Evolutionary conservation across 2,888 invertebrate species (phyloP).

Genomic region (Anagyrus pseudococci): DNA sequence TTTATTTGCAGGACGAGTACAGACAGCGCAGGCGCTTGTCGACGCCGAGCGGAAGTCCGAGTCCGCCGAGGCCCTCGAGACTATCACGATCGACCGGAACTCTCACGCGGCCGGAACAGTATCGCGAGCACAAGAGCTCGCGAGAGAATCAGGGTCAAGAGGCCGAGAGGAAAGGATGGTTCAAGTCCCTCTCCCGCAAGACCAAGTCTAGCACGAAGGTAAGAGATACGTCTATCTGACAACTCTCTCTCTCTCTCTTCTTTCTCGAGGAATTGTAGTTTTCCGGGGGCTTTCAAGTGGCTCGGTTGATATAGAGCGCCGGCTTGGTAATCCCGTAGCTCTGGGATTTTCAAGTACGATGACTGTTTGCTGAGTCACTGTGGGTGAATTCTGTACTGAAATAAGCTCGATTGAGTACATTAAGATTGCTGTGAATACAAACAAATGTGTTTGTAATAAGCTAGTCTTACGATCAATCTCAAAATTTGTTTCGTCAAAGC

Average conservation of each 20-base stretch:
- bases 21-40: constrained; percentile 77
- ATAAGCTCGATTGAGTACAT: too few species aligned
- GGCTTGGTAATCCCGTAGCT: too few species aligned
- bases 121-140: constrained; percentile 62
- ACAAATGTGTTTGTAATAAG: too few species aligned
- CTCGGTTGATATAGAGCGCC: too few species aligned
- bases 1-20: constrained; percentile 67
- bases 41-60: constrained; percentile 75
- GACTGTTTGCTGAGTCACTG: too few species aligned
- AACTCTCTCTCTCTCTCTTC: not conserved
- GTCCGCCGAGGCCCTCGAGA: constrained; percentile 69
- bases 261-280: too few species aligned
- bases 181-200: constrained; percentile 80
- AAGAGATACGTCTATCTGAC: constrained; percentile 38
- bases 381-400: too few species aligned
- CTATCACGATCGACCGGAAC: constrained; percentile 60
- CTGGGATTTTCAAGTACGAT: too few species aligned
- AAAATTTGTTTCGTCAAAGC: too few species aligned
- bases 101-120: constrained; percentile 57
- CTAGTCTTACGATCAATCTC: too few species aligned
- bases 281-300: too few species aligned
- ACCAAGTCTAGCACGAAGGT: constrained; percentile 67
- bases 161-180: constrained; percentile 71
- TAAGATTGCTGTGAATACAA: too few species aligned
- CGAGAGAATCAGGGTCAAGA: constrained; percentile 63